Conservation (phyloP, 2,113 vertebrate genomes). For the Phrynocephalus versicolor region DNA sequence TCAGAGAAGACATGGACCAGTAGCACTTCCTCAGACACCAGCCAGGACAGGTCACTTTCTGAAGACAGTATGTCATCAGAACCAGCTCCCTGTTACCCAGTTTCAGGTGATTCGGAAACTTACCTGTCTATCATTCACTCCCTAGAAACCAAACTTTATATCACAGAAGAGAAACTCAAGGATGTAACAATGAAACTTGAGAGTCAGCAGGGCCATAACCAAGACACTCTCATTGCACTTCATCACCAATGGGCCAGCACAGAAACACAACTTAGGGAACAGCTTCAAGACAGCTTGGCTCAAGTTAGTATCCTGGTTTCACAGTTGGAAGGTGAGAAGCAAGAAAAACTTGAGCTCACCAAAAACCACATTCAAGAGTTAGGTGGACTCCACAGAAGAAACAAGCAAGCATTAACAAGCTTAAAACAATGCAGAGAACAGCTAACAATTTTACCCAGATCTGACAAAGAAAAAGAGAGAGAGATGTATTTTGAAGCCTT, state of each 20-base stretch:
- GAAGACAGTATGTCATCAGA: slow-evolving; percentile 80
- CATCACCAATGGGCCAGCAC: slow-evolving; percentile 78
- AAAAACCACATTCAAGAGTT: slow-evolving; percentile 65
- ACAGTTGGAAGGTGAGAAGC: slow-evolving; percentile 75
- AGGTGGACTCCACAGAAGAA: slow-evolving; percentile 75
- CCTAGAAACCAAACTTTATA: slow-evolving; percentile 88
- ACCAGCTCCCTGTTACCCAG: slow-evolving; percentile 67
- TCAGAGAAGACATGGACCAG: slow-evolving; percentile 76
- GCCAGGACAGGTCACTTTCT: slow-evolving; percentile 73
- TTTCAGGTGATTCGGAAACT: slow-evolving; percentile 81
- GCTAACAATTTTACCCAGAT: slow-evolving; percentile 75
- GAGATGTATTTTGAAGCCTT: slow-evolving; percentile 72
- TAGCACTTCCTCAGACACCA: slow-evolving; percentile 76
- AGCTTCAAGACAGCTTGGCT: slow-evolving; percentile 81
- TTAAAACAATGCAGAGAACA: slow-evolving; percentile 86
- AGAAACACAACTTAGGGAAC: slow-evolving; percentile 75
- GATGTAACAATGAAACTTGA: slow-evolving; percentile 85
- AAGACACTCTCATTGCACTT: slow-evolving; percentile 68
- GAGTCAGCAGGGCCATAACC: slow-evolving; percentile 77
- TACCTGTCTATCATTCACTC: slow-evolving; percentile 91
- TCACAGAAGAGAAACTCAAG: slow-evolving; percentile 91
- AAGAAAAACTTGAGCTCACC: slow-evolving; percentile 60
- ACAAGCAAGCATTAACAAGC: slow-evolving; percentile 80
- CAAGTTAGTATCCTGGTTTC: slow-evolving; percentile 74
- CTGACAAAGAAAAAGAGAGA: slow-evolving; percentile 64